Percentiles rank a stretch among this genome's conserved stretches.
phyloP scores from a whole-genome alignment of 1,140 invertebrate genomes.

The Mactra quadrangularis region DNA sequence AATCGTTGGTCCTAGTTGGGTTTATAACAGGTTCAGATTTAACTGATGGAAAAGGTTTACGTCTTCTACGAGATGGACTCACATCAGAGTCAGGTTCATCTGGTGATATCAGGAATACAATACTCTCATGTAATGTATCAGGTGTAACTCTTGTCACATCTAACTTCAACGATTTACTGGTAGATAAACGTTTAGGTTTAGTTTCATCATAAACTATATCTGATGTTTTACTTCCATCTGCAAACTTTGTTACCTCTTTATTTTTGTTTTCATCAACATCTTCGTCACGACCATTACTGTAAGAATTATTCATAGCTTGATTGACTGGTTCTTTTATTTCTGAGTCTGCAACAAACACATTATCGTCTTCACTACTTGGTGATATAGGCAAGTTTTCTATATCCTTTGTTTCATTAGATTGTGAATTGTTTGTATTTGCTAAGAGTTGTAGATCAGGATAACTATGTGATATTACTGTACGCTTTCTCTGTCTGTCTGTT shows the following conservation, averaged over 20 bases:
- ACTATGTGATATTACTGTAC: slow-evolving; percentile 19
- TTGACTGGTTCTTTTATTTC: background rate
- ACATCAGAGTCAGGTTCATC: background rate
- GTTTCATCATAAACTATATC: slow-evolving; percentile 57
- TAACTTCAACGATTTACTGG: slow-evolving; percentile 3
- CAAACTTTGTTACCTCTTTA: background rate
- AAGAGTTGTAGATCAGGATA: background rate
- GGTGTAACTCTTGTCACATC: background rate
- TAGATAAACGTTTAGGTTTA: slow-evolving; percentile 33
- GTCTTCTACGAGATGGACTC: background rate
- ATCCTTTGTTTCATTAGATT: background rate
- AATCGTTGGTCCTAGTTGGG: background rate
- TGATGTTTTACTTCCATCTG: background rate
- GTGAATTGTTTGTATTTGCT: background rate
- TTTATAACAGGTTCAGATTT: background rate
- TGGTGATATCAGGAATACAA: slow-evolving; percentile 37
- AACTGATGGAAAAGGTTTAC: background rate
- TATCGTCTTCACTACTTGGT: background rate
- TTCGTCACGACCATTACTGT: background rate
- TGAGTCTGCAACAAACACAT: background rate
- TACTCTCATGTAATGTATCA: slow-evolving; percentile 29
- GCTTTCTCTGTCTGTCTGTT: slow-evolving; percentile 21
- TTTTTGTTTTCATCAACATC: background rate
- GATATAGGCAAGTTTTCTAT: background rate
- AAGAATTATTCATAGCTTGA: no score